These are phyloP conservation scores for Heteractis magnifica DNA, from an alignment of 92 coral and sea anemone species.

Conservation along the genomic window DNA sequence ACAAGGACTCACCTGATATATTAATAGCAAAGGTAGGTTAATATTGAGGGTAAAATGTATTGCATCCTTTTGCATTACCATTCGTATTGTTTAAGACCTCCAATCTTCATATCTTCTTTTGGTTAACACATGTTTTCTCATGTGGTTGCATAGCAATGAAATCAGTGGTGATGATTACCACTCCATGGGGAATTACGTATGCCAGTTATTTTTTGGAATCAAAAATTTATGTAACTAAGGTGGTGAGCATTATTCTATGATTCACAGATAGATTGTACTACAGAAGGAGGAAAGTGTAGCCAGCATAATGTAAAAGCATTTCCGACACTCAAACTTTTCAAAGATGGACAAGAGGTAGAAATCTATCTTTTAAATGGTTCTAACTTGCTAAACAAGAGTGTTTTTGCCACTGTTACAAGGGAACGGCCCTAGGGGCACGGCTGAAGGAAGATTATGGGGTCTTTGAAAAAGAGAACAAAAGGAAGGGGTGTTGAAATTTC, in stretches of 20 bases:
- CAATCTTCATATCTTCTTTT: too few species aligned
- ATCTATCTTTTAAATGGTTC: neutral
- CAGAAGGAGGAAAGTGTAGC: constrained; percentile 65
- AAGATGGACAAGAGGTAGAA: constrained; percentile 87
- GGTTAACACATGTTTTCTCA: too few species aligned
- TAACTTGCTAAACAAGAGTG: neutral
- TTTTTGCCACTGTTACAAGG: neutral
- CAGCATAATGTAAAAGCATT: constrained; percentile 71
- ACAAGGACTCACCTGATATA: constrained; percentile 66
- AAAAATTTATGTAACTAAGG: neutral
- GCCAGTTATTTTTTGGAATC: too few species aligned
- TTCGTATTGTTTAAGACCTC: too few species aligned
- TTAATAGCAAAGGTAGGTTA: constrained; percentile 78
- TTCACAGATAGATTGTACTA: constrained; percentile 84
- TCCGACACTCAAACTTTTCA: constrained; percentile 76
- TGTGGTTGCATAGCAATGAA: too few species aligned
- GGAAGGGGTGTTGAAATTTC: neutral
- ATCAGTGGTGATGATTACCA: too few species aligned
- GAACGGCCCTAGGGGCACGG: neutral
- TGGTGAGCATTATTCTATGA: neutral
- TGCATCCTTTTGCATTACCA: too few species aligned
- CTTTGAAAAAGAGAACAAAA: neutral
- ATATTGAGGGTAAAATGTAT: neutral
- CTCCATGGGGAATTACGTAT: too few species aligned
- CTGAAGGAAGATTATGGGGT: neutral